Evolutionary conservation across 2,797 vertebrate genomes (phyloP), one percentile per base, ranked within the genome.

Genomic region (Neomorphus geoffroyi): DNA sequence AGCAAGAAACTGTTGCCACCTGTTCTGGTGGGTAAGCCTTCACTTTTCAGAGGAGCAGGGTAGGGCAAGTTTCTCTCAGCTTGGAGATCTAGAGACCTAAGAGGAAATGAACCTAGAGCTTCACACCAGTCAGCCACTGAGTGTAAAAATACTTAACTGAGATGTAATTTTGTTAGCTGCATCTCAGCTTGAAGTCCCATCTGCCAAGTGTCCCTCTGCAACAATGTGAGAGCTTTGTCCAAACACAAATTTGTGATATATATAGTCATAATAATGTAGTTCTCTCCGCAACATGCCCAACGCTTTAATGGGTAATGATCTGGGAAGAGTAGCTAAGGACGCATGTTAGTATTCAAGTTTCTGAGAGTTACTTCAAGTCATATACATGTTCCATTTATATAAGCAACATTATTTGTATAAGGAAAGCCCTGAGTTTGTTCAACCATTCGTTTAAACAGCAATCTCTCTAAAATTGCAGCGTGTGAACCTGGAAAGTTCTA

Each of bases 1-100:
- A 13, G 5, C 0, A 1, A 50, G 82, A 64, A 80, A 33, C 51
- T 48, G 23, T 45, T 82, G 67, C 37, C 0, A 0, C 37, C n/a
- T 66, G 17, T n/a, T 43, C 39, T 32, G 12, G 22, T 21, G 39
- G n/a, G 18, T 45, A 43, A 77, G 24, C 37, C 54, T 70, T 85
- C 0, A 0, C 48, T 88, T n/a, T 51, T 58, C 39, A 37, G 79
- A 43, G 72, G 56, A 90, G 48, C n/a, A 30, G 66, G 45, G 37
- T 3, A 58, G 30, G 41, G 22, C 9, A 50, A 56, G 30, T 16
- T 43, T n/a, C 71, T 32, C 33, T 75, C 12, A 39, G 6, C 37
- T 72, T 3, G 1, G 28, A 46, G 24, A 23, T 43, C 32, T 30
- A 26, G 51, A 73, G 56, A 71, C 13, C 53, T 37, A 35, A 45